phyloP scores from a whole-genome alignment of 2,797 vertebrate genomes.

The Buphagus erythrorhynchus region DNA sequence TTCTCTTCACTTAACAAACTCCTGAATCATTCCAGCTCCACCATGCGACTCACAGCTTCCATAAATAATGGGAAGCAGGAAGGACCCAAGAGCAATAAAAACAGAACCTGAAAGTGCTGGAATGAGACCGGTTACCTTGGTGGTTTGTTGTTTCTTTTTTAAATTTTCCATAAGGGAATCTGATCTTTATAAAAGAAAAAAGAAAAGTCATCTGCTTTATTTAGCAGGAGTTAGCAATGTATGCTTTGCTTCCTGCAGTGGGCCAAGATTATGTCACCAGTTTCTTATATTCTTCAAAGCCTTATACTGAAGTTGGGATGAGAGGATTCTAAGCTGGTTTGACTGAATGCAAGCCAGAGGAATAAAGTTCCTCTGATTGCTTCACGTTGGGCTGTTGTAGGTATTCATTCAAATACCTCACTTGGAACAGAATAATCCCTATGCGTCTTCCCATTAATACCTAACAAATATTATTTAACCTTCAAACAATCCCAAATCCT shows the following conservation, averaged over 20 bases:
- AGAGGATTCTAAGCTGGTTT: neutral
- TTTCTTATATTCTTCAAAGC: neutral
- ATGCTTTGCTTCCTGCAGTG: neutral
- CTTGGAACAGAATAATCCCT: neutral
- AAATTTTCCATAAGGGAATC: neutral
- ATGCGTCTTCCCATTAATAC: neutral
- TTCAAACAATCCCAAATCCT: neutral
- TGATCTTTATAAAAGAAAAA: neutral
- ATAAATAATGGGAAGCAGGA: conserved; percentile 52
- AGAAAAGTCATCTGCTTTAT: conserved; percentile 33
- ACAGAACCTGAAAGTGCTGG: conserved; percentile 44
- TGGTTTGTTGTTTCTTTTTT: neutral
- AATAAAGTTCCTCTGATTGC: neutral
- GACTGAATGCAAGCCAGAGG: neutral
- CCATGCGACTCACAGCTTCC: conserved; percentile 42
- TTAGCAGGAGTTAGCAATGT: conserved; percentile 8
- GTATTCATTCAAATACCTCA: neutral
- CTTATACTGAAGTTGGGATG: neutral
- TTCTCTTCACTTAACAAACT: conserved; percentile 49
- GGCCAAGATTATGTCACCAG: conserved; percentile 37
- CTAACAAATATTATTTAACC: neutral
- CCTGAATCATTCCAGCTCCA: conserved; percentile 57
- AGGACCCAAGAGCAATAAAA: conserved; percentile 53
- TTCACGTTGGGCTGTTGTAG: neutral
- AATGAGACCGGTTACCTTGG: neutral